phyloP scores from a whole-genome alignment of 1,140 invertebrate genomes.

The Nasonia longicornis region DNA sequence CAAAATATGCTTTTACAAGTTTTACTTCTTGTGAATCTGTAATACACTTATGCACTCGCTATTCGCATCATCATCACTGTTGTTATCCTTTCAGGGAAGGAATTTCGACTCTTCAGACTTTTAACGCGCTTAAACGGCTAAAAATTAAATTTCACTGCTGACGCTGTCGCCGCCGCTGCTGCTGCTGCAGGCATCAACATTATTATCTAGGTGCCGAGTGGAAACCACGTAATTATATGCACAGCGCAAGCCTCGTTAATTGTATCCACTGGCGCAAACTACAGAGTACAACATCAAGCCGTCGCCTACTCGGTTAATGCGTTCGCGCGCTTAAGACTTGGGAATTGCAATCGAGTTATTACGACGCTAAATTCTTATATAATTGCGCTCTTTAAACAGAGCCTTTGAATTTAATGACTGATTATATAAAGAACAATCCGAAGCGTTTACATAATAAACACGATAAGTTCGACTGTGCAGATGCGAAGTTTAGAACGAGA shows the following conservation, averaged over 20 bases:
- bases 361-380: slow-evolving; percentile 15
- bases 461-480: too few relatives aligned
- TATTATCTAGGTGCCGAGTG: slow-evolving; percentile 16
- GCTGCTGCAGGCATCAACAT: slow-evolving; percentile 1
- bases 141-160: not conserved
- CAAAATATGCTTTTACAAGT: not conserved
- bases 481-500: too few relatives aligned
- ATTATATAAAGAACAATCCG: not conserved
- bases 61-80: too few relatives aligned
- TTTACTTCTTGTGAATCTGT: too few relatives aligned
- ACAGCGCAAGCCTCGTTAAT: slow-evolving; percentile 32
- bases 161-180: too few relatives aligned
- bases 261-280: slow-evolving; percentile 30
- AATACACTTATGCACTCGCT: too few relatives aligned
- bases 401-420: not conserved
- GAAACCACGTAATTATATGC: slow-evolving; percentile 33
- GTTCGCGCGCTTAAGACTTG: slow-evolving; percentile 8
- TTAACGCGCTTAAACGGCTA: not conserved
- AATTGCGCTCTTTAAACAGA: not conserved
- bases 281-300: slow-evolving; percentile 28
- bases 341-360: slow-evolving; percentile 23
- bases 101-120: too few relatives aligned
- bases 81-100: too few relatives aligned
- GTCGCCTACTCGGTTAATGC: slow-evolving; percentile 18
- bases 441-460: too few relatives aligned